Conservation (phyloP, 2,113 vertebrate species). For the Ginglymostoma cirratum region DNA sequence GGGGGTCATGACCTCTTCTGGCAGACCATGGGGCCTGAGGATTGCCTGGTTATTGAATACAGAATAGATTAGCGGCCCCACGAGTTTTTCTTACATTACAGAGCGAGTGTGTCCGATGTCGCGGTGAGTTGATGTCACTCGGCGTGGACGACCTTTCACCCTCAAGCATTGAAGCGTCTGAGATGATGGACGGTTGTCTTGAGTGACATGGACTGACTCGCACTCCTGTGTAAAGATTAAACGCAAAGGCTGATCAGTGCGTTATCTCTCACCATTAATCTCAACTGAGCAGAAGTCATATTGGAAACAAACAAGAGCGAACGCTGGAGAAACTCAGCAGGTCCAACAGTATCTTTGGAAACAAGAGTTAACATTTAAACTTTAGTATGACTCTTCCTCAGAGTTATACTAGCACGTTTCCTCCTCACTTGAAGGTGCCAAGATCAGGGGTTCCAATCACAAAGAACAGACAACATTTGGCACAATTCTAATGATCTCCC, state of each 20-base stretch:
- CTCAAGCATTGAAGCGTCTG: constrained; percentile 80
- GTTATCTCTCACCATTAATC: not conserved
- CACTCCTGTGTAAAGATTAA: constrained; percentile 62
- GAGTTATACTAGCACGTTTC: not conserved
- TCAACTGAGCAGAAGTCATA: not conserved
- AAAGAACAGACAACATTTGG: not conserved
- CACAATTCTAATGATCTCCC: not conserved
- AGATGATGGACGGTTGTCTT: constrained; percentile 88
- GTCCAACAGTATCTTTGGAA: no score
- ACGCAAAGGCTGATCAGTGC: not conserved
- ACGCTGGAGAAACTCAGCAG: no score
- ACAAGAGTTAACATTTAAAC: no score
- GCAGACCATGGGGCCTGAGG: not conserved
- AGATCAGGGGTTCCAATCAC: not conserved
- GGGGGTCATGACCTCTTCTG: no score
- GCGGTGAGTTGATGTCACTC: constrained; percentile 94
- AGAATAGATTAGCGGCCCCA: not conserved
- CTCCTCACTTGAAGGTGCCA: not conserved
- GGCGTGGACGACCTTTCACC: constrained; percentile 93
- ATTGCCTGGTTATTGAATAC: not conserved
- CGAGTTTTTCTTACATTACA: constrained; percentile 82
- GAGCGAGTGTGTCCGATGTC: constrained; percentile 95
- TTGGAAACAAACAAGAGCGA: no score
- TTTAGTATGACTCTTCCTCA: no score
- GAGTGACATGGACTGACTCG: constrained; percentile 93